These are phyloP conservation scores for Platyura marginata DNA, from an alignment of 1,140 invertebrate genomes.

Conservation along the genomic window DNA sequence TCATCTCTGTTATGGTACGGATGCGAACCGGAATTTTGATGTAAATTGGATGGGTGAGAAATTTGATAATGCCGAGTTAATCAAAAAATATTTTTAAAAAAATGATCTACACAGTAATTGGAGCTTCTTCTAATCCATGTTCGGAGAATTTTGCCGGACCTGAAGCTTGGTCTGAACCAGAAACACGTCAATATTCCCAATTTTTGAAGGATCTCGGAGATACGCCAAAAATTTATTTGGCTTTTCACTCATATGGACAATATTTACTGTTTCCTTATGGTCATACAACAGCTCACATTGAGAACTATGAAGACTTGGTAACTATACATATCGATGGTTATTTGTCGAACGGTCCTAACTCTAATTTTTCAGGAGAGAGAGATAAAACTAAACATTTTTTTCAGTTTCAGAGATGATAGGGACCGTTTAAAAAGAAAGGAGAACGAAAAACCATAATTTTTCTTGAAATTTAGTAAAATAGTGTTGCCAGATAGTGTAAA, in stretches of 20 bases:
- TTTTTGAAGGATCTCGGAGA: slow-evolving; percentile 7
- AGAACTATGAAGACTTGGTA: slow-evolving; percentile 42
- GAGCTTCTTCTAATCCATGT: slow-evolving; percentile 45
- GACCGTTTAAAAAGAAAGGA: no score
- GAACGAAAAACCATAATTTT: no score
- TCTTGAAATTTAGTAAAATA: no score
- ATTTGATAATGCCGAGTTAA: slow-evolving; percentile 3
- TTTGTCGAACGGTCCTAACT: no score
- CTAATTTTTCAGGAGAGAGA: no score
- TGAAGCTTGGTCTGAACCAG: slow-evolving; percentile 50
- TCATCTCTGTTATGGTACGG: slow-evolving; percentile 37
- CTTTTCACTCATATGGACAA: slow-evolving; percentile 60
- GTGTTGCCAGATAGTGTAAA: no score
- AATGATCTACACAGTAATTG: no score
- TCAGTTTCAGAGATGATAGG: no score
- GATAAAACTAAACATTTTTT: no score
- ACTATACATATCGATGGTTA: slow-evolving; percentile 4
- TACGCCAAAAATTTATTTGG: slow-evolving; percentile 23
- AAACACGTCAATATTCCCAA: slow-evolving; percentile 33
- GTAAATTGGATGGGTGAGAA: slow-evolving; percentile 38
- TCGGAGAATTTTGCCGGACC: slow-evolving; percentile 47
- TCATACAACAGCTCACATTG: slow-evolving; percentile 31
- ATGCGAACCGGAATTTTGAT: slow-evolving; percentile 57
- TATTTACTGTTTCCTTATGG: slow-evolving; percentile 53
- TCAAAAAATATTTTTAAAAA: no score